A percentile compares a stretch with the other conserved stretches of the same genome.
Evolutionary conservation across 2,888 invertebrate genomes (phyloP).

Genomic region (Willowsia nigromaculata): DNA sequence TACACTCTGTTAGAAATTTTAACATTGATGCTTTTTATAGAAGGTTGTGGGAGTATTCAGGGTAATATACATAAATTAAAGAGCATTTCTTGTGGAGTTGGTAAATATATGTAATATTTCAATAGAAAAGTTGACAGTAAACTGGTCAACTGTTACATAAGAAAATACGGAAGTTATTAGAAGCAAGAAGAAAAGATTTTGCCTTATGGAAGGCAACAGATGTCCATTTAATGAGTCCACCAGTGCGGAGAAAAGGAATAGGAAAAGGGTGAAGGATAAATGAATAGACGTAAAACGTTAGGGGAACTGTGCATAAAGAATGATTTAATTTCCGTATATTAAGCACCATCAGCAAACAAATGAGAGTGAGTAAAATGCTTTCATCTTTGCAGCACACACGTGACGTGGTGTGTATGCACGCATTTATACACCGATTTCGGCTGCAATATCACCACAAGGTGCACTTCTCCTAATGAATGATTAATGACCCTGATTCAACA

Average conservation of each 20-base stretch:
- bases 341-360: slow-evolving; percentile 12
- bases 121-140: not conserved
- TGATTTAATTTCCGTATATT: slow-evolving; percentile 9
- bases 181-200: too few relatives aligned
- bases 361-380: not conserved
- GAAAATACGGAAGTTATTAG: not conserved
- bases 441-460: slow-evolving; percentile 1
- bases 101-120: not conserved
- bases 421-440: not conserved
- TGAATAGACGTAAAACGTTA: not conserved
- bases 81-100: not conserved
- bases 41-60: too few relatives aligned
- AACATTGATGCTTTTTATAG: too few relatives aligned
- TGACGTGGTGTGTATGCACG: not conserved
- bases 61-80: not conserved
- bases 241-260: not conserved
- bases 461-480: slow-evolving; percentile 28
- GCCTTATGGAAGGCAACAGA: slow-evolving; percentile 28
- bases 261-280: not conserved
- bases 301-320: not conserved
- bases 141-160: slow-evolving; percentile 7
- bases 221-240: slow-evolving; percentile 13
- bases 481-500: not conserved
- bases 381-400: not conserved
- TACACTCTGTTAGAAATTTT: not conserved